These are phyloP conservation scores for Parnassius smintheus DNA, from an alignment of 2,888 invertebrate genomes.

Conservation along the genomic window DNA sequence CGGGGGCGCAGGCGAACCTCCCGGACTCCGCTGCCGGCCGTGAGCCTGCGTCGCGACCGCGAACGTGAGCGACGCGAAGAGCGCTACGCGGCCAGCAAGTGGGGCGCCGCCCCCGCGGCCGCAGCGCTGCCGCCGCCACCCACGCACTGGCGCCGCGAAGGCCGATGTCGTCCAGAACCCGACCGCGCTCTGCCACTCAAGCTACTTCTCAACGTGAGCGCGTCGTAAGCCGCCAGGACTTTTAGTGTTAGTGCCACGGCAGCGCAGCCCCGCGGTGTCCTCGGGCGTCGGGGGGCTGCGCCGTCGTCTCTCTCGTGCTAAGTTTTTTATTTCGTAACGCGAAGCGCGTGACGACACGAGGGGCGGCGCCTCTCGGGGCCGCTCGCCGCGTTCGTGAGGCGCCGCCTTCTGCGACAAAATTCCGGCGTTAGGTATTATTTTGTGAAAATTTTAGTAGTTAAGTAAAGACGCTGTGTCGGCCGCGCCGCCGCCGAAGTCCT, in stretches of 20 bases:
- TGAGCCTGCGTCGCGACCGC: conserved; percentile 41
- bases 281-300: conserved; percentile 41
- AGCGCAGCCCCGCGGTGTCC: conserved; percentile 44
- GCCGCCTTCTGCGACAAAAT: conserved; percentile 60
- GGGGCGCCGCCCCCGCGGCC: conserved; percentile 90
- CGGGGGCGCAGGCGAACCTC: conserved; percentile 52
- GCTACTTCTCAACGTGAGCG: conserved; percentile 82
- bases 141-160: conserved; percentile 85
- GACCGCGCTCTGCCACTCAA: conserved; percentile 83
- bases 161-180: conserved; percentile 71
- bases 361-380: conserved; percentile 52
- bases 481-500: conserved; percentile 39
- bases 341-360: conserved; percentile 52
- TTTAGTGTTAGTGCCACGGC: conserved; percentile 65
- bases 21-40: conserved; percentile 48
- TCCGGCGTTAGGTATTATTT: conserved; percentile 80
- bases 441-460: conserved; percentile 79
- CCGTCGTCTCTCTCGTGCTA: conserved; percentile 63
- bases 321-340: conserved; percentile 72
- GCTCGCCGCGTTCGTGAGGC: conserved; percentile 58
- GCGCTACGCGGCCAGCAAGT: conserved; percentile 87
- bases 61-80: conserved; percentile 49
- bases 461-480: conserved; percentile 51
- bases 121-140: conserved; percentile 90
- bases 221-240: conserved; percentile 59